Base-by-base conservation (phyloP, 1,140 invertebrate genomes). In the Eurosta solidaginis region DNA sequence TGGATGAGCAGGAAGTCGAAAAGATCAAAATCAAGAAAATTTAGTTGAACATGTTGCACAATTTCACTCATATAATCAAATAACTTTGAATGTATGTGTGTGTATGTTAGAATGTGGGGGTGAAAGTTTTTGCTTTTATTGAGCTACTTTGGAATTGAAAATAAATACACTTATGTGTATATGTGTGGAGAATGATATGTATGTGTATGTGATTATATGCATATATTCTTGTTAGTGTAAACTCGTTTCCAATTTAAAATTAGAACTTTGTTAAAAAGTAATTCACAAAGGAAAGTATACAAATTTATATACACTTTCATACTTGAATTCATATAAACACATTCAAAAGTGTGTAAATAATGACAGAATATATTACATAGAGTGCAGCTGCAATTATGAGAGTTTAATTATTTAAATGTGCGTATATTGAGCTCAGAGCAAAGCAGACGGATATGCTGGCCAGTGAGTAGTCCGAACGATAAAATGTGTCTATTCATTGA, bases 1-100 rank as follows among this genome's bases (percentile, higher is more conserved):
- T n/a, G n/a, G n/a, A n/a, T n/a, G n/a, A n/a, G n/a, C n/a, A n/a
- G n/a, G n/a, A 20, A 40, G 59, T 29, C 59, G 59, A 33, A 68
- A 68, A 68, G 59, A 68, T 68, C 59, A 33, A 68, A 68, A 68
- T 68, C 59, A 68, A 20, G n/a, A 40, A 68, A 68, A 68, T 68
- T 7, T 68, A 68, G 59, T 68, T 68, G 59, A 68, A 68, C 20
- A 42, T 68, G 59, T 68, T 68, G 59, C 59, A 68, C 59, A 68
- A 42, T 68, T 68, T 68, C 33, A 68, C 59, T 68, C 59, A 10
- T 68, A 9, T 68, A 68, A 68, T 68, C 36, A 68, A 68, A 68
- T 68, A 68, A 68, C 17, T 42, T 40, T 20, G 22, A 42, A n/a
- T 9, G 59, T n/a, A n/a, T 47, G n/a, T 42, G 17, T 5, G 33